phyloP scores from a whole-genome alignment of 2,888 invertebrate genomes.

The Artemia sinica region DNA sequence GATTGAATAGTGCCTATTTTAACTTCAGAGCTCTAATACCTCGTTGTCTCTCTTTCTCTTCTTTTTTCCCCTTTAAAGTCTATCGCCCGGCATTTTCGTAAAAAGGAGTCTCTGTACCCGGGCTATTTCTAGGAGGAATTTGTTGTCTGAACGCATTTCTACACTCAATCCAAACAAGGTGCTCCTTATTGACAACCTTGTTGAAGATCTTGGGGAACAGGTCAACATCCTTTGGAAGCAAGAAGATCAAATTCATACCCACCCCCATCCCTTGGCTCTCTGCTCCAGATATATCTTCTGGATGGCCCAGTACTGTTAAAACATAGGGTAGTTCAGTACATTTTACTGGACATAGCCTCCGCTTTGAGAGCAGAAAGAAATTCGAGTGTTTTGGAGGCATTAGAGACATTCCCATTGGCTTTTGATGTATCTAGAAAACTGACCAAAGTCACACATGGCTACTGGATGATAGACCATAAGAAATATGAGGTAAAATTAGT shows the following conservation, averaged over 20 bases:
- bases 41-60: too few relatives aligned
- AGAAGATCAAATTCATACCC: background rate
- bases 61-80: too few relatives aligned
- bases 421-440: background rate
- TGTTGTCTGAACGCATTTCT: background rate
- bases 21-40: too few relatives aligned
- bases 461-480: constrained; percentile 11
- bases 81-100: too few relatives aligned
- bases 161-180: constrained; percentile 1
- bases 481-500: background rate
- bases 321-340: background rate
- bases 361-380: constrained; percentile 5
- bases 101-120: too few relatives aligned
- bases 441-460: background rate
- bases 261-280: background rate
- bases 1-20: too few relatives aligned
- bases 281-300: background rate
- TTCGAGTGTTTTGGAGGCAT: background rate
- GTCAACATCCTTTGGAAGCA: background rate
- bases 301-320: background rate
- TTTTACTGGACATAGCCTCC: background rate
- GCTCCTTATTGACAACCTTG: background rate
- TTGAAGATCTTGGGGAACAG: constrained; percentile 3
- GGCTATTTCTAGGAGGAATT: background rate
- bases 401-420: constrained; percentile 2